These are phyloP conservation scores for Capromys pilorides DNA, from an alignment of 2,797 vertebrate species.

Conservation along the genomic window DNA sequence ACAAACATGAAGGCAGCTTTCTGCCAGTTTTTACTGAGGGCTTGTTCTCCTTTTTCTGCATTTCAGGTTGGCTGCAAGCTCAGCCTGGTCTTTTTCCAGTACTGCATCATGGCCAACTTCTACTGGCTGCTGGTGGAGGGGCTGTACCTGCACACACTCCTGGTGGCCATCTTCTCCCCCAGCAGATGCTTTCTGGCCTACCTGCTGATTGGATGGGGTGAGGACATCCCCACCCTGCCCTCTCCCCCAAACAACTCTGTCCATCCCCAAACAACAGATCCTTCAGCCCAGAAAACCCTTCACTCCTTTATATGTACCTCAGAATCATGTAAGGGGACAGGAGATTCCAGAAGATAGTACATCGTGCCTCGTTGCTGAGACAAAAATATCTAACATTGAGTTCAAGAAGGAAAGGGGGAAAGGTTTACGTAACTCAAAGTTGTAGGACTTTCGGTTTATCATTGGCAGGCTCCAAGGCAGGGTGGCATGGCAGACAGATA, in stretches of 20 bases:
- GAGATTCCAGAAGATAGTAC: neutral
- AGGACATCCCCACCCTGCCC: slow-evolving; percentile 46
- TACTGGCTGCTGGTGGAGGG: slow-evolving; percentile 96
- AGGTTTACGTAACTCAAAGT: neutral
- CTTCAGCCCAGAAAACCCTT: neutral
- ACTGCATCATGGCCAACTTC: slow-evolving; percentile 95
- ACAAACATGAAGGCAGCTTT: neutral
- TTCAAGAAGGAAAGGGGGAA: neutral
- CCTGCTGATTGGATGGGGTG: slow-evolving; percentile 95
- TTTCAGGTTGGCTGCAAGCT: slow-evolving; percentile 92
- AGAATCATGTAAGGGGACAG: rapidly evolving
- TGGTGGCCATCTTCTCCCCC: slow-evolving; percentile 90
- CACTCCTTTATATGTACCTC: neutral
- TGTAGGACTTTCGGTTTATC: neutral
- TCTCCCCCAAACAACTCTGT: neutral
- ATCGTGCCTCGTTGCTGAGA: neutral
- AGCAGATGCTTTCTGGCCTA: slow-evolving; percentile 90
- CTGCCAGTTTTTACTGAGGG: slow-evolving; percentile 30
- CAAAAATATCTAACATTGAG: neutral
- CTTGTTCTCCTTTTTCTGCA: neutral
- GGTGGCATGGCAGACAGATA: neutral
- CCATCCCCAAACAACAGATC: neutral
- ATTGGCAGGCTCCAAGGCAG: neutral
- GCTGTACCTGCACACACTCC: slow-evolving; percentile 93
- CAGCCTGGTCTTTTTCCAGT: slow-evolving; percentile 93